These are phyloP conservation scores for Syngnathus rostellatus DNA, from an alignment of 2,797 vertebrate genomes.

Conservation along the genomic window DNA sequence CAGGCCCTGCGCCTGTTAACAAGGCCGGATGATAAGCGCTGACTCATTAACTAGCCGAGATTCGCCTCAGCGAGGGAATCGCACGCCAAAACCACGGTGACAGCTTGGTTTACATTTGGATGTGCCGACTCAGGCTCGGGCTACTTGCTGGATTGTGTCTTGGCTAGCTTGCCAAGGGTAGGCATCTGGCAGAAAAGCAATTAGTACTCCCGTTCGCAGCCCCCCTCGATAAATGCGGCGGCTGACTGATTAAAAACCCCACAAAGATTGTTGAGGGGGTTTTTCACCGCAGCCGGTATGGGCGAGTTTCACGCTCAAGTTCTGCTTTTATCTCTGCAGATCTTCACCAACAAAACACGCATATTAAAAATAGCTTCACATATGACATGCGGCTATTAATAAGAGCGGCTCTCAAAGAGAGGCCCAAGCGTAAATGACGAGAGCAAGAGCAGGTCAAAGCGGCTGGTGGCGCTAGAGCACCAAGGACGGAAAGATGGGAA, in stretches of 20 bases:
- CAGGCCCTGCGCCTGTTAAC: constrained; percentile 61
- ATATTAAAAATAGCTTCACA: neutral
- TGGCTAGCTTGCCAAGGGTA: constrained; percentile 47
- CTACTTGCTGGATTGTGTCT: constrained; percentile 35
- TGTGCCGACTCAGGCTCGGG: constrained; percentile 28
- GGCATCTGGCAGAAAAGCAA: constrained; percentile 64
- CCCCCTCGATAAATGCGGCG: constrained; percentile 59
- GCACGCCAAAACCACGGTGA: constrained; percentile 57
- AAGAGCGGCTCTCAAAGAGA: neutral
- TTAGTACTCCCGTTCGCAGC: constrained; percentile 64
- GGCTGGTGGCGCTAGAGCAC: neutral
- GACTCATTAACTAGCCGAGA: constrained; percentile 66
- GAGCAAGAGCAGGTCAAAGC: neutral
- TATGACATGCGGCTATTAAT: neutral
- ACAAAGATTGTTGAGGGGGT: constrained; percentile 31
- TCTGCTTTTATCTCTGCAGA: constrained; percentile 6
- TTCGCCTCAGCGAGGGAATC: constrained; percentile 49
- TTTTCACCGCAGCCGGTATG: constrained; percentile 20
- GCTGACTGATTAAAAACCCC: constrained; percentile 59
- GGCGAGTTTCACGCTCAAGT: constrained; percentile 41
- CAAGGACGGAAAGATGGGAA: neutral
- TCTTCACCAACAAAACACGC: neutral
- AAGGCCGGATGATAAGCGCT: constrained; percentile 66
- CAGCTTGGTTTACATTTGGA: constrained; percentile 60
- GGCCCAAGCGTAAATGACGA: neutral